Evolutionary conservation across 1,140 invertebrate species (phyloP), one percentile per base, ranked within the genome.

Genomic region (Stegodyphus mimosarum): DNA sequence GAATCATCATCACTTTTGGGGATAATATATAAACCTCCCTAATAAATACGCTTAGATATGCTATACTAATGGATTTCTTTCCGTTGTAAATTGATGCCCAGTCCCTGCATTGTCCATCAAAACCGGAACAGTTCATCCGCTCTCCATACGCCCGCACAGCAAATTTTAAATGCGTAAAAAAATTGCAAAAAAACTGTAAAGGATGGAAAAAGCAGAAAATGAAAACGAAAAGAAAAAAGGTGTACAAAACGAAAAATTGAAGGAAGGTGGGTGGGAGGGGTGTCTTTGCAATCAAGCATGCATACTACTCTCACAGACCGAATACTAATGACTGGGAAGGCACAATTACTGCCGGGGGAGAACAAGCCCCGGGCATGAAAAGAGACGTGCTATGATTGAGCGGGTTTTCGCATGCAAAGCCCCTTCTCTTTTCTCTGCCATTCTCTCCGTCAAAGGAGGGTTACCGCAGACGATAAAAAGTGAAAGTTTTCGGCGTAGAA

Each of bases 321-420:
- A 67, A 79, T 79, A 79, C 76, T 79, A 79, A 79, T 79, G 76
- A 79, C 66, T 52, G 66, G 76, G 49, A 70, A 13, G 50, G 50
- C 64, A 69, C 76, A 79, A 79, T 79, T 79, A 79, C 76, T 18
- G 66, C 13, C 6, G 71, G 15, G 15, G 55, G 55, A 10, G 15
- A 60, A 60, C 9, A 15, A 60, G 15, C 48, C n/a, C 17, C 17
- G n/a, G 52, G 66, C 64, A 69, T 52, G 73, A 75, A 75, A 77
- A 63, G 33, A 33, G 48, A 73, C 49, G 76, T 69, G 76, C 64
- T n/a, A 70, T 79, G 76, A 79, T 79, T 67, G 76, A 79, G 76
- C 64, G 51, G 51, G 64, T 79, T 79, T 79, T 79, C 51, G 76
- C 76, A 79, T 79, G 76, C 76, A 70, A 78, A 69, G 63, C 74